Evolutionary conservation across 2,113 vertebrate species (phyloP).

Genomic region (Mesoclemmys tuberculata): DNA sequence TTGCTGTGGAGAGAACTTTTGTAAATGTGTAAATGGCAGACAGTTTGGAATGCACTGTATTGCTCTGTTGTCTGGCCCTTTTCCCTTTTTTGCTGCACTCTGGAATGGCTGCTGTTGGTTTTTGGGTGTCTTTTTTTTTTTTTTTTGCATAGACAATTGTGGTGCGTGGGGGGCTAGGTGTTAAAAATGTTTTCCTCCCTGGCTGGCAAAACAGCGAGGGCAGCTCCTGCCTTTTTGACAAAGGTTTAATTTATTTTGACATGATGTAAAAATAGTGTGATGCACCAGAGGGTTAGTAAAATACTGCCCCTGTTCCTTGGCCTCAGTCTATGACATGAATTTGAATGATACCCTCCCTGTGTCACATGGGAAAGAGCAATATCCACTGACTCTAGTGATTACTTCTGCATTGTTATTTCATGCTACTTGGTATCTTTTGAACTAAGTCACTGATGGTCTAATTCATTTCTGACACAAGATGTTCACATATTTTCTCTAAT

Average conservation of each 20-base stretch:
- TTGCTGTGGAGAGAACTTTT: neutral
- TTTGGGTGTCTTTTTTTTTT: too few relatives aligned
- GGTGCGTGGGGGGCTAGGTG: too few relatives aligned
- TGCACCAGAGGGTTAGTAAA: neutral
- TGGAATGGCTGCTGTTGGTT: too few relatives aligned
- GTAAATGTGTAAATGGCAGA: neutral
- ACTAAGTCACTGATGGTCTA: neutral
- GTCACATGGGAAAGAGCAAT: too few relatives aligned
- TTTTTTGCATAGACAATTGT: too few relatives aligned
- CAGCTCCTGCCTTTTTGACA: neutral
- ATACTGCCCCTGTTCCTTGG: neutral
- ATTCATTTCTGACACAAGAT: neutral
- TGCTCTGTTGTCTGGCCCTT: neutral
- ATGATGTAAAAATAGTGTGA: neutral
- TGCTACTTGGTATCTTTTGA: neutral
- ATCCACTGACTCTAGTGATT: too few relatives aligned
- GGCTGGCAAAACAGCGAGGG: too few relatives aligned
- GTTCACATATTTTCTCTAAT: neutral
- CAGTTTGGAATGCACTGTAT: neutral
- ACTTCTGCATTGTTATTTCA: neutral
- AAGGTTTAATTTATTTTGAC: neutral
- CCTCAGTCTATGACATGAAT: too few relatives aligned
- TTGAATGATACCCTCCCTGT: too few relatives aligned
- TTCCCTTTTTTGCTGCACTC: neutral
- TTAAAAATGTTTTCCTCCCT: too few relatives aligned